Conservation (phyloP, 1,140 invertebrate genomes). For the Tachypleus tridentatus region DNA sequence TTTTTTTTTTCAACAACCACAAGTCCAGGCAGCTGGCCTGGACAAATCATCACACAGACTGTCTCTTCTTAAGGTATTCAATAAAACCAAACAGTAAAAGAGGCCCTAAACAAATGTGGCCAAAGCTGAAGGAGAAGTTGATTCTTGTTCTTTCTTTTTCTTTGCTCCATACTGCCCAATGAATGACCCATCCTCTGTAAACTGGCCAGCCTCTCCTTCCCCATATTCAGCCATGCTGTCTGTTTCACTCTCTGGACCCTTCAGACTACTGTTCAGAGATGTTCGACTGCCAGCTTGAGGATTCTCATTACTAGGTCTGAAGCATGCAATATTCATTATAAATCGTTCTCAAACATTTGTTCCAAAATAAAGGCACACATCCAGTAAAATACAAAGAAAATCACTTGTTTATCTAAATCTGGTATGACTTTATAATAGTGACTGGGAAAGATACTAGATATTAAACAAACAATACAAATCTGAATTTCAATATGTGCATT, state of each 20-base stretch:
- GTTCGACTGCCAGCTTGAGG: slow-evolving; percentile 32
- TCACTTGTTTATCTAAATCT: background rate
- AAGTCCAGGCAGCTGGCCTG: too few relatives aligned
- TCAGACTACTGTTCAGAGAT: slow-evolving; percentile 63
- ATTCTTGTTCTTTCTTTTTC: slow-evolving; percentile 27
- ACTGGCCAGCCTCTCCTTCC: slow-evolving; percentile 83
- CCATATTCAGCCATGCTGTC: slow-evolving; percentile 98
- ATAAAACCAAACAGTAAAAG: too few relatives aligned
- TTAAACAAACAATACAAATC: background rate
- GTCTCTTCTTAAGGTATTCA: too few relatives aligned
- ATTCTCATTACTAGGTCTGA: slow-evolving; percentile 10
- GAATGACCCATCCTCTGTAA: slow-evolving; percentile 98
- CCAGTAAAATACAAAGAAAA: background rate
- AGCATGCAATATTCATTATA: slow-evolving; percentile 4
- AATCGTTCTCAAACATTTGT: background rate
- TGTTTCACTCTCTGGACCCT: slow-evolving; percentile 75
- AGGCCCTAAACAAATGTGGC: slow-evolving; percentile 27
- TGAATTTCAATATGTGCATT: background rate
- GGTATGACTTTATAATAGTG: background rate
- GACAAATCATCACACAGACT: too few relatives aligned
- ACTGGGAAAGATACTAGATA: background rate
- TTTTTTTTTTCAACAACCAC: too few relatives aligned
- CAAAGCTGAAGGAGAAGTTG: slow-evolving; percentile 31
- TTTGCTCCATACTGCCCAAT: slow-evolving; percentile 77
- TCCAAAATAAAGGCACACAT: background rate